Percentiles rank a stretch among this genome's conserved stretches.
These are phyloP conservation scores for Threskiornis aethiopicus DNA, from an alignment of 2,797 vertebrate genomes.

Conservation along the genomic window DNA sequence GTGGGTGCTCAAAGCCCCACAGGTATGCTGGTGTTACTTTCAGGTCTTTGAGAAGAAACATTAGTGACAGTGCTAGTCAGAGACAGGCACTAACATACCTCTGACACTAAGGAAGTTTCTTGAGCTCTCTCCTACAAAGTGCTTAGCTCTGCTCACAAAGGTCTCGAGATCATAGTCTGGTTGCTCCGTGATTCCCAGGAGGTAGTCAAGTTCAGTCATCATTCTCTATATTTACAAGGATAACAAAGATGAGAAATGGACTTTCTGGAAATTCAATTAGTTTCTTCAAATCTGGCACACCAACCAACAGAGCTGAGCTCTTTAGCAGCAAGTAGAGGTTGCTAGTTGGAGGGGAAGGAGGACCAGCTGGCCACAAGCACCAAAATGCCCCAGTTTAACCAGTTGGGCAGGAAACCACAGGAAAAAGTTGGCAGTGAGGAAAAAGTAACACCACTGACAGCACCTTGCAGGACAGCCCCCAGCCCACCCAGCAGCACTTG, in stretches of 20 bases:
- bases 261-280: background rate
- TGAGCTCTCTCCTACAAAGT: conserved; percentile 60
- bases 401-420: background rate
- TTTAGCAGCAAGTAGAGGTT: background rate
- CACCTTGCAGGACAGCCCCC: background rate
- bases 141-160: conserved; percentile 72
- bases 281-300: background rate
- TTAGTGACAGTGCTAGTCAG: background rate
- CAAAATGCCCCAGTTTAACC: background rate
- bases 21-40: background rate
- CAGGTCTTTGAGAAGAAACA: background rate
- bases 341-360: background rate
- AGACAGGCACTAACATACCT: conserved; percentile 54
- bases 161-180: conserved; percentile 82
- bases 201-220: conserved; percentile 57
- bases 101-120: conserved; percentile 51
- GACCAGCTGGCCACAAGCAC: background rate
- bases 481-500: background rate
- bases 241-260: background rate
- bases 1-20: background rate
- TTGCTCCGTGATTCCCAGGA: conserved; percentile 79
- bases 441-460: background rate
- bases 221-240: conserved; percentile 71
- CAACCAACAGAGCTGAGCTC: background rate
- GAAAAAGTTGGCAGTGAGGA: background rate